A percentile compares a stretch with the other conserved stretches of the same genome.
Conservation (phyloP, 2,888 invertebrate genomes). For the Scotopteryx bipunctaria region DNA sequence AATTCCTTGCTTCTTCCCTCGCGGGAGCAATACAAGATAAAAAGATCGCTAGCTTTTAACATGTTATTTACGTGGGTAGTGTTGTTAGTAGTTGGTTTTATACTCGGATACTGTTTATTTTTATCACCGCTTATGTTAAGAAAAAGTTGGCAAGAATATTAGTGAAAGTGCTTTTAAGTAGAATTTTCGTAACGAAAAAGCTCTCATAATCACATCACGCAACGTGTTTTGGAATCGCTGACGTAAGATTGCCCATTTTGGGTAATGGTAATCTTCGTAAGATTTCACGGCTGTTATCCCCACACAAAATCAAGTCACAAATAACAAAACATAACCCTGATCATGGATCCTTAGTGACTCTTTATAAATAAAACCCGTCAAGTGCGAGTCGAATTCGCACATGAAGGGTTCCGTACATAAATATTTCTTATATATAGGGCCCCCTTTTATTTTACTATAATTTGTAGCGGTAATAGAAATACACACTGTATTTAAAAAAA, state of each 20-base stretch:
- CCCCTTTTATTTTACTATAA: too few relatives aligned
- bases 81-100: constrained; percentile 17
- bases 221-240: not conserved
- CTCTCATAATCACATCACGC: not conserved
- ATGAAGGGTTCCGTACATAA: too few relatives aligned
- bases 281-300: too few relatives aligned
- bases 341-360: too few relatives aligned
- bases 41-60: constrained; percentile 25
- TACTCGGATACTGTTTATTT: constrained; percentile 13
- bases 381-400: too few relatives aligned
- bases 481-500: too few relatives aligned
- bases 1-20: constrained; percentile 21
- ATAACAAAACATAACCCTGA: too few relatives aligned
- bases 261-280: too few relatives aligned
- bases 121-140: constrained; percentile 8
- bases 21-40: constrained; percentile 19
- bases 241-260: not conserved
- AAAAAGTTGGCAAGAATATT: not conserved
- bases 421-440: too few relatives aligned
- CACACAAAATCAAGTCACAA: too few relatives aligned
- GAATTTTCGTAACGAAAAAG: not conserved
- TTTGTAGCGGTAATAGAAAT: too few relatives aligned
- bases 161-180: not conserved
- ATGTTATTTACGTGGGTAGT: constrained; percentile 18
- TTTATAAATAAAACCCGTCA: too few relatives aligned